Conservation (phyloP, 2,888 invertebrate species). For the Lottia scabra region DNA sequence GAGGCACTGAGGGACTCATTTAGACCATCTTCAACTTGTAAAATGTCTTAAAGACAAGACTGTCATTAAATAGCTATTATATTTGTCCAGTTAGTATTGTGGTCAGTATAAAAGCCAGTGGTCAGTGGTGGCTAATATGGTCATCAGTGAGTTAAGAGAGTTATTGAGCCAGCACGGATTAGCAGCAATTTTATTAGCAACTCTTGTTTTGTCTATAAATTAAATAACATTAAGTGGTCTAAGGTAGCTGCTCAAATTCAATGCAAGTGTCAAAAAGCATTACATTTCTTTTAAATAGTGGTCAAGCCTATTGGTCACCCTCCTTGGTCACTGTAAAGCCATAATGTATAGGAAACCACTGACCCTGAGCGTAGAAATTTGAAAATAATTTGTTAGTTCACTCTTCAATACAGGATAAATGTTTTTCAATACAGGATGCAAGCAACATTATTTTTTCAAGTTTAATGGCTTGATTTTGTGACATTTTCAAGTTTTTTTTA, state of each 20-base stretch:
- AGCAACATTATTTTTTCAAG: background rate
- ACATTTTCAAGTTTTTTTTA: no score
- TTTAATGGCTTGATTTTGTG: no score
- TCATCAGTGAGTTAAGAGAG: background rate
- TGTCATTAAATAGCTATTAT: conserved; percentile 3
- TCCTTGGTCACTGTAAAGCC: background rate
- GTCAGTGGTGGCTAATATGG: background rate
- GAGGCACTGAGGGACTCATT: background rate
- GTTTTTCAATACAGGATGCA: background rate
- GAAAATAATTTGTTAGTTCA: background rate
- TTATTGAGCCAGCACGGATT: background rate
- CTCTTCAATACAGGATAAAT: no score
- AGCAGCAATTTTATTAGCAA: background rate
- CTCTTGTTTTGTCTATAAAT: background rate
- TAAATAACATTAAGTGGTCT: background rate
- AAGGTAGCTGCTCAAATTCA: background rate
- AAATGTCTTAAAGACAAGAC: conserved; percentile 5
- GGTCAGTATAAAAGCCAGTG: background rate
- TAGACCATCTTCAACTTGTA: background rate
- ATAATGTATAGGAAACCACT: background rate
- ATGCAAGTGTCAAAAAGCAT: background rate
- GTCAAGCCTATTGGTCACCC: background rate
- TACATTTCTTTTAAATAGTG: background rate
- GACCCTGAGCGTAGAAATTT: background rate
- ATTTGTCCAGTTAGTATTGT: background rate